Conservation (phyloP, 2,113 vertebrate genomes). For the Oxyruncus cristatus region DNA sequence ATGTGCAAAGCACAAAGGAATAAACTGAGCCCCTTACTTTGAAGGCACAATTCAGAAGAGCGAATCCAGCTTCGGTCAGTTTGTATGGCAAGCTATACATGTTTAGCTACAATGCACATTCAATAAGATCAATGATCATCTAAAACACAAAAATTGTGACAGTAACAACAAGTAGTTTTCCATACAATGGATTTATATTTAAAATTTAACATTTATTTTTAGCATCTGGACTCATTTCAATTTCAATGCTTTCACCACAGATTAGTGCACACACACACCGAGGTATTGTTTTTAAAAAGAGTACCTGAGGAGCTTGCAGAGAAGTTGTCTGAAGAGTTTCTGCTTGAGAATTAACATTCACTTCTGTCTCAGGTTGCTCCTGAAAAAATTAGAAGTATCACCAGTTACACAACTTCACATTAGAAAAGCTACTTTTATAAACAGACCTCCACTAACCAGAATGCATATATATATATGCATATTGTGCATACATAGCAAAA, state of each 20-base stretch:
- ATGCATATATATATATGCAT: too few relatives aligned
- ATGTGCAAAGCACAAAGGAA: constrained; percentile 55
- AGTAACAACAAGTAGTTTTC: constrained; percentile 45
- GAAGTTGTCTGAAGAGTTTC: constrained; percentile 74
- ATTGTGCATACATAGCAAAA: not conserved
- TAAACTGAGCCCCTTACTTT: constrained; percentile 56
- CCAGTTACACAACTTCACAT: not conserved
- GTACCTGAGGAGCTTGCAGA: constrained; percentile 81
- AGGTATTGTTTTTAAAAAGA: not conserved
- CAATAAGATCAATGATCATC: constrained; percentile 55
- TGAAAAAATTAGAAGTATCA: constrained; percentile 7
- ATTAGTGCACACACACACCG: not conserved
- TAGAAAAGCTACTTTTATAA: not conserved
- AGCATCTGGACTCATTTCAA: not conserved
- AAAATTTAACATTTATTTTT: not conserved
- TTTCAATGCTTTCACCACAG: not conserved
- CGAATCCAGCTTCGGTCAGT: constrained; percentile 41
- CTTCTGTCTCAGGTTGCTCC: constrained; percentile 75
- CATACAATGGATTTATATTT: not conserved
- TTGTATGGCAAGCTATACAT: constrained; percentile 61
- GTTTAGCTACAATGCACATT: constrained; percentile 62
- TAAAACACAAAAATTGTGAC: constrained; percentile 59
- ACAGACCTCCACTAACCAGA: not conserved
- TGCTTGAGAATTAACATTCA: constrained; percentile 69
- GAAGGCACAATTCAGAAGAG: constrained; percentile 59